Base-by-base conservation (phyloP, 1,140 invertebrate species). In the Hylaeus volcanicus region DNA sequence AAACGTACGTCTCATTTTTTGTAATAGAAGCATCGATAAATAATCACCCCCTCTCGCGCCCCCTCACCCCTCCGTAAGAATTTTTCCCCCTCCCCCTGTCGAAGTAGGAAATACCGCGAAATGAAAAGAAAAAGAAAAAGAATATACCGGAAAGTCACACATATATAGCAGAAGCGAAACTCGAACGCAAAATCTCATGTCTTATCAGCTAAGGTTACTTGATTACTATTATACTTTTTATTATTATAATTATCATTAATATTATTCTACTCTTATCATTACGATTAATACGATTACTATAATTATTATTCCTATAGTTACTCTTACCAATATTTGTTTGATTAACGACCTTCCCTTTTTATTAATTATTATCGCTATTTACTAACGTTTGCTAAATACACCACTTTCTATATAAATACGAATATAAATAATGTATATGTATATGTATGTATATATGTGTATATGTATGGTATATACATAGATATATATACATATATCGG, bases 131-230 rank as follows among this genome's bases (percentile, higher is more conserved):
- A 26, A 26, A 26, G 26, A 26, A 26, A 26, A 26, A 26, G 26
- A 26, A 26, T 26, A 26, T 26, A 77, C 75, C 74, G 81, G 83
- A 81, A 81, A 71, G 48, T 78, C 79, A 85, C 68, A 86, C 26
- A 26, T 26, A 26, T 26, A 26, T 75, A 88, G 85, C 82, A 82
- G 84, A 92, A 89, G 88, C 79, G 83, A 89, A 91, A 88, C 72
- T 89, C 78, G 84, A 91, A 89, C 78, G 86, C 86, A 89, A 91
- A 89, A 91, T 90, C 83, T 91, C 86, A 92, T 91, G 88, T 91
- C 91, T 90, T 92, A 91, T 90, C 81, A 88, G 82, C 74, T 90
- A 90, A 85, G 80, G 81, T 86, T 86, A 87, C 88, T 73, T 79
- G 64, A 87, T 75, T 82, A 87, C 43, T 80, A 81, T 84, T 79